Percentiles rank a stretch among this genome's conserved stretches.
Conservation (phyloP, 2,113 vertebrate genomes). For the Phoxinus phoxinus region DNA sequence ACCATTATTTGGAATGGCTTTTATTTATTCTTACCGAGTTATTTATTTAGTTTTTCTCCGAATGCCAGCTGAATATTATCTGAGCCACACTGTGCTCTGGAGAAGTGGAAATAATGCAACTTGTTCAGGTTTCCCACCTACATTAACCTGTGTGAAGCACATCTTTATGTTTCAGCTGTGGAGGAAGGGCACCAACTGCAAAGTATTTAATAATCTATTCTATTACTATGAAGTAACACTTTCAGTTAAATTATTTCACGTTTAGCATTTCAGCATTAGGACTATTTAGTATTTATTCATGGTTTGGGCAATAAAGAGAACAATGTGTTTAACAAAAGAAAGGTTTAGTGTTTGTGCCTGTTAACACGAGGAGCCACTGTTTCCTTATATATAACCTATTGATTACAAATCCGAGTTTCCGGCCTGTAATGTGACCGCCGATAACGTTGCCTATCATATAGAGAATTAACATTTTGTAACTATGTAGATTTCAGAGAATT, state of each 20-base stretch:
- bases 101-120: constrained; percentile 45
- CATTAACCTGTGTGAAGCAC: constrained; percentile 42
- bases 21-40: constrained; percentile 78
- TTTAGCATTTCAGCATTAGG: constrained; percentile 74
- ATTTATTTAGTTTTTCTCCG: constrained; percentile 90
- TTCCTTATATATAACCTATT: constrained; percentile 70
- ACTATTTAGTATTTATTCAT: constrained; percentile 79
- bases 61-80: constrained; percentile 71
- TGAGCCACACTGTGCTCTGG: constrained; percentile 79
- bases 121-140: constrained; percentile 54
- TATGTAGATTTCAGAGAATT: constrained; percentile 74
- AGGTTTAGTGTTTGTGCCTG: constrained; percentile 77
- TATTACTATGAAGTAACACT: constrained; percentile 65
- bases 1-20: constrained; percentile 82
- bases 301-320: constrained; percentile 74
- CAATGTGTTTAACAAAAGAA: constrained; percentile 65
- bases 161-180: constrained; percentile 34
- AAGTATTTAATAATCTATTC: constrained; percentile 77
- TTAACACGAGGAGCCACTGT: constrained; percentile 72
- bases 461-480: constrained; percentile 76
- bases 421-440: constrained; percentile 71
- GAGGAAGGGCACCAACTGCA: constrained; percentile 64
- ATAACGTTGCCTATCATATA: constrained; percentile 68
- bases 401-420: constrained; percentile 71
- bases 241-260: constrained; percentile 71